These are phyloP conservation scores for Heliothis subflexa DNA, from an alignment of 1,140 invertebrate genomes.

Conservation along the genomic window DNA sequence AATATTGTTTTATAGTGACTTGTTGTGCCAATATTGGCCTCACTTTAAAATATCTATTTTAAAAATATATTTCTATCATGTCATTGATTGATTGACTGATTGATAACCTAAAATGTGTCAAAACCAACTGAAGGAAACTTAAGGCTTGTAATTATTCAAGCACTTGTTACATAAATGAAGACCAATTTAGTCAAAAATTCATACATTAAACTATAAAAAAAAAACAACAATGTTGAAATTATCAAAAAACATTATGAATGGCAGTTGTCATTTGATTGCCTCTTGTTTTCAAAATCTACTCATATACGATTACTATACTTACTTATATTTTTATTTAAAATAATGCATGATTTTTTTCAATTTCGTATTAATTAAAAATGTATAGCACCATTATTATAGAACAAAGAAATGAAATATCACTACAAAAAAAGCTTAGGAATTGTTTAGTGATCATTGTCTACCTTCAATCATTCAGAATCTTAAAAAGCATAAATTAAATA, in stretches of 20 bases:
- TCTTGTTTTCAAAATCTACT: too few relatives aligned
- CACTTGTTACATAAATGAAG: neutral
- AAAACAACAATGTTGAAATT: too few relatives aligned
- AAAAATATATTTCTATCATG: neutral
- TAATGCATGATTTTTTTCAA: neutral
- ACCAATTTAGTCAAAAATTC: neutral
- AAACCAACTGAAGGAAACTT: neutral
- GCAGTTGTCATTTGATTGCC: too few relatives aligned
- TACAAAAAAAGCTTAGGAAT: neutral
- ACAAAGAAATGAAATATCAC: neutral
- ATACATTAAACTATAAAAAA: too few relatives aligned
- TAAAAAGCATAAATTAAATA: neutral
- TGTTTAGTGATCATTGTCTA: neutral
- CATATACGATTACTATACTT: neutral
- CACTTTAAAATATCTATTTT: constrained; percentile 27
- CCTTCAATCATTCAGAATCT: neutral
- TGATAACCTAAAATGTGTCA: constrained; percentile 37
- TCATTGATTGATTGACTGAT: constrained; percentile 19
- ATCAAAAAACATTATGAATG: too few relatives aligned
- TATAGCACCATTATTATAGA: neutral
- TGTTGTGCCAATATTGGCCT: constrained; percentile 13
- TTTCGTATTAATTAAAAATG: constrained; percentile 3
- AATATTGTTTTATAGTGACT: constrained; percentile 41
- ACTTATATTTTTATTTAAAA: neutral
- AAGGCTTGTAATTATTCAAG: neutral